A percentile compares a stretch with the other conserved stretches of the same genome.
phyloP scores from a whole-genome alignment of 2,797 vertebrate species.

The Craterocephalus amniculus region DNA sequence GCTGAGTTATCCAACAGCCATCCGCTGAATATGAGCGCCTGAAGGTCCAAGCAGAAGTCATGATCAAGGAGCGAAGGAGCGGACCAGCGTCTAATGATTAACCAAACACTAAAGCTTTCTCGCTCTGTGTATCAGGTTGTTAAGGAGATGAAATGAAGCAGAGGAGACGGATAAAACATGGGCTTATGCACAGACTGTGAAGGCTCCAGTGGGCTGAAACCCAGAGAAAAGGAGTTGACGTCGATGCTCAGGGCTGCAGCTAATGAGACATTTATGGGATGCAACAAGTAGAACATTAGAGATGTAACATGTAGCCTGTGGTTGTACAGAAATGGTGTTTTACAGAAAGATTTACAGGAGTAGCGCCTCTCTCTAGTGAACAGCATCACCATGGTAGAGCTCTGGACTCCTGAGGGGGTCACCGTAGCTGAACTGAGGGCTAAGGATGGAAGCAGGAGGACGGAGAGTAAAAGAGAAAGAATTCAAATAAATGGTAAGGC shows the following conservation, averaged over 20 bases:
- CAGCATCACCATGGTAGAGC: conserved; percentile 71
- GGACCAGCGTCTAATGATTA: conserved; percentile 64
- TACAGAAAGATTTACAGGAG: conserved; percentile 58
- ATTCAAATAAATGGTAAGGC: conserved; percentile 39
- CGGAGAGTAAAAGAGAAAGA: conserved; percentile 32
- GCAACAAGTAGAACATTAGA: conserved; percentile 17
- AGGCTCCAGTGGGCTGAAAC: not conserved
- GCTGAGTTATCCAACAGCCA: conserved; percentile 42
- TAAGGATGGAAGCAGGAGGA: conserved; percentile 14
- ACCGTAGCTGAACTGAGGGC: conserved; percentile 25
- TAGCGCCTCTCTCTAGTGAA: conserved; percentile 44
- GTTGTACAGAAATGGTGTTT: conserved; percentile 34
- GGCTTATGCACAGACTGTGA: conserved; percentile 16
- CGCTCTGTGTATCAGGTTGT: conserved; percentile 9
- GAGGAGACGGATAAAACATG: conserved; percentile 15
- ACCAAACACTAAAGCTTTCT: conserved; percentile 26
- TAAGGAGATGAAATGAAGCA: conserved; percentile 18
- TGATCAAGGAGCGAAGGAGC: conserved; percentile 41
- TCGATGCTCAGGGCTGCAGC: conserved; percentile 24
- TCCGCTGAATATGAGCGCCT: conserved; percentile 34
- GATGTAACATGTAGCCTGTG: conserved; percentile 20
- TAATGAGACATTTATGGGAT: conserved; percentile 38
- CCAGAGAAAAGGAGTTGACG: conserved; percentile 25
- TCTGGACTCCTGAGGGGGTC: conserved; percentile 50
- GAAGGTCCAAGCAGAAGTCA: conserved; percentile 33